Base-by-base conservation (phyloP, 2,113 vertebrate species). In the Amblyornis subalaris region DNA sequence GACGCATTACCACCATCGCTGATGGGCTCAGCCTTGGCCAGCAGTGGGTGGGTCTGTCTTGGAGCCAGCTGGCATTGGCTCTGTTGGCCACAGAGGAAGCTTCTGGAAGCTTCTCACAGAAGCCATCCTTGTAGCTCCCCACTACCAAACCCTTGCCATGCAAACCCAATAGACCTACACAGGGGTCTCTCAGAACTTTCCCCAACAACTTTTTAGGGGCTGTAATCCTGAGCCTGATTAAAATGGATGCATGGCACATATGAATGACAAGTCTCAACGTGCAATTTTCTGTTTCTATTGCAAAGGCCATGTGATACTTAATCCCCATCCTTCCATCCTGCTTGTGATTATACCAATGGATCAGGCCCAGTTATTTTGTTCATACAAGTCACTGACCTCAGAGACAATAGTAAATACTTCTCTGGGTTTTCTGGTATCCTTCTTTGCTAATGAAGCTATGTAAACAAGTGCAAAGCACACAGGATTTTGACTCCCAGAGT, bases 381-480 rank as follows among this genome's bases (percentile, higher is more conserved):
- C 0, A 2, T 45, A 67, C 78, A 66, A 76, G 38, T 85, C 74
- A 53, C 29, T 58, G 42, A 26, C 36, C 44, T 81, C 47, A 51
- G 7, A 66, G 51, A 51, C 36, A 88, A 85, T 23, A 88, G 85
- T 62, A 94, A 89, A 88, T 60, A 90, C 29, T 82, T 85, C 64
- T 89, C 58, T 73, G 0, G 0, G 33, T 83, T 94, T 95, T 88
- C 91, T 88, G 53, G 42, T 64, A 64, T 85, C 67, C 36, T 45
- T 69, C 50, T 80, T 73, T 83, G 60, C 51, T 48, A 75, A 83
- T 85, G 91, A 73, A 90, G 17, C 38, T 93, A 36, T 54, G 78
- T 62, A 95, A 96, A 89, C 54, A 91, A 82, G 50, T 3, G 0
- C 84, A 78, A 89, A 94, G 71, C 89, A 93, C 71, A 73, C 54